Evolutionary conservation across 2,797 vertebrate species (phyloP), one percentile per base, ranked within the genome.

Genomic region (Falco peregrinus): DNA sequence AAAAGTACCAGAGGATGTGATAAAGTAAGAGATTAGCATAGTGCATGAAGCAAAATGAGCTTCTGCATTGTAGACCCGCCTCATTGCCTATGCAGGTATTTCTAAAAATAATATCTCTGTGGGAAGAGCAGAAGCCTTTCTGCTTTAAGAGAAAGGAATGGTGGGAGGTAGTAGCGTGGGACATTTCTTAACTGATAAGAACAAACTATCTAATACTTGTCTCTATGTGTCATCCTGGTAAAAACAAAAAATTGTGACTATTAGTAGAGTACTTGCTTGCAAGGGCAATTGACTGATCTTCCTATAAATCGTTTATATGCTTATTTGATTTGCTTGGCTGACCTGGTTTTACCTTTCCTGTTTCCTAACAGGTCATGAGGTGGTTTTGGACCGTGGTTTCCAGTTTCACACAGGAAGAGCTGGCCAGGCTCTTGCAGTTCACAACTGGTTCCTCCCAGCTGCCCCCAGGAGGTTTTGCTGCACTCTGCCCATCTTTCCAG

Each of bases 331-430:
- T 93, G 51, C 37, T 89, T 94, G 53, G 13, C 71, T 94, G 84
- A 95, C 33, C 21, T 94, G 53, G 41, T 75, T 84, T 54, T 92
- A 54, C 29, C 15, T 90, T 91, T 86, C 25, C 51, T 70, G 74
- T 39, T 96, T 57, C 67, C 61, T 85, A 54, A 54, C 96, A 99
- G 99, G 99, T 99, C 91, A 99, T 99, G 99, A 99, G 99, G 96
- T 99, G 99, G 99, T 99, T 99, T 98, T 99, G 99, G 99, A 99
- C 99, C 0, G 99, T 99, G 90, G 99, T 99, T 80, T 99, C 99
- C 87, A 99, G 99, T 97, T 99, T 99, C 97, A 99, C 99, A 0
- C 99, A 99, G 97, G 99, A 99, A 93, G 99, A 99, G 97, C 93
- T 99, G 96, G 99, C 99, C 59, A 99, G 99, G 63, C 98, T 99